Base-by-base conservation (phyloP, 1,140 invertebrate species). In the Zophobas atratus region DNA sequence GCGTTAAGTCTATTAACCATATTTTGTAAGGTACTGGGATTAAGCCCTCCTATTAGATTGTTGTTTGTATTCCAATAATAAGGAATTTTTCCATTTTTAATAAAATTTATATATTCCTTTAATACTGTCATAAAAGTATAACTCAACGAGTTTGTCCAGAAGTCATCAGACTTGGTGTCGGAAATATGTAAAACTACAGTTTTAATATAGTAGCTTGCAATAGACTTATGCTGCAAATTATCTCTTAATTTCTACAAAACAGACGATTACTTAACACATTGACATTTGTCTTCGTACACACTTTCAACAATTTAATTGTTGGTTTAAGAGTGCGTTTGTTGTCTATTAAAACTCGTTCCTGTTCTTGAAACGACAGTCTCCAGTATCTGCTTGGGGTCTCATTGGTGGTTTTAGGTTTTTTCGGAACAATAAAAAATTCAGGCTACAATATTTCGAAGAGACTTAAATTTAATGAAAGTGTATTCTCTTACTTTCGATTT, bases 121-220 rank as follows among this genome's bases (percentile, higher is more conserved):
- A 73, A n/a, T 8, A 82, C 85, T 49, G 81, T 81, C 35, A 85
- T 84, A 80, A 88, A 89, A 1, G 87, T 82, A 0, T 85, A 76
- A 73, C 86, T 87, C 1, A 87, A 49, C 57, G 86, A 86, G 6
- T 82, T 84, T 70, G 85, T 84, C 86, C 88, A 89, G 74, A 85
- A 87, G 2, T 80, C 81, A 48, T 86, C 83, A 20, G 79, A 80
- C 38, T 85, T 41, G 0, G 43, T 75, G 55, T 86, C 77, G 0
- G 86, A 80, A 80, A 86, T 85, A 87, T 87, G 88, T 2, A 89
- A 79, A 77, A 89, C 88, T 0, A 89, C 77, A 2, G 89, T 89
- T 80, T 89, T 89, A 38, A 89, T 88, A 77, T 87, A 89, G 77
- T 89, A 89, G 75, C 88, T 89, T 0, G 88, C 87, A 20, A 89